A percentile compares a stretch with the other conserved stretches of the same genome.
These are phyloP conservation scores for Eulithis prunata DNA, from an alignment of 2,888 invertebrate species.

Conservation along the genomic window DNA sequence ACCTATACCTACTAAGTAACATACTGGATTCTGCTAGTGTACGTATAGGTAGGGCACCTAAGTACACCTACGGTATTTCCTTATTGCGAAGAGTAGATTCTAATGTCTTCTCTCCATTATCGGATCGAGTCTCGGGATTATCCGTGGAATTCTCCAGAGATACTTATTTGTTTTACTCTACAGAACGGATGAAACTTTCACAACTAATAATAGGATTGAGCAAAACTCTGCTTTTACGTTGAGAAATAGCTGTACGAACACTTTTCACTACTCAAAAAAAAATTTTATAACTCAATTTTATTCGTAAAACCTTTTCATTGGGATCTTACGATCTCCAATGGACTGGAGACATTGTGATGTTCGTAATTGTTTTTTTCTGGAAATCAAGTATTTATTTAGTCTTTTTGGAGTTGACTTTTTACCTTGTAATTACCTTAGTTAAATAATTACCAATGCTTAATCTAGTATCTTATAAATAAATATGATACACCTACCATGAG, in stretches of 20 bases:
- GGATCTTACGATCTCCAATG: too few relatives aligned
- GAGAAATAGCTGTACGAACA: not conserved
- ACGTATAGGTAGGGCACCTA: not conserved
- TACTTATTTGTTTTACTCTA: slow-evolving; percentile 46
- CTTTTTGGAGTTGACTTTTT: too few relatives aligned
- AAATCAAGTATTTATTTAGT: not conserved
- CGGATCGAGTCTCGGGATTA: slow-evolving; percentile 49
- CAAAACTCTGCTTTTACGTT: slow-evolving; percentile 36
- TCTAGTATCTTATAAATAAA: too few relatives aligned
- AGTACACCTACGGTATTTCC: slow-evolving; percentile 3
- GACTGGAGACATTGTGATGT: too few relatives aligned
- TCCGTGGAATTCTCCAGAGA: slow-evolving; percentile 46
- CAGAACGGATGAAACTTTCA: slow-evolving; percentile 47
- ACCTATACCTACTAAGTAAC: too few relatives aligned
- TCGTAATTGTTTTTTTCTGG: not conserved
- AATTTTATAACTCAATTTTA: not conserved
- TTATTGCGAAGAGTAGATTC: slow-evolving; percentile 12
- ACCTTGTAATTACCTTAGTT: too few relatives aligned
- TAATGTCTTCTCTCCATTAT: slow-evolving; percentile 22
- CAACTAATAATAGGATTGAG: slow-evolving; percentile 60
- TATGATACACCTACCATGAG: too few relatives aligned
- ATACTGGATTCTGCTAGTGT: too few relatives aligned
- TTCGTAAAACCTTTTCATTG: not conserved
- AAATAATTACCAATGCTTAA: too few relatives aligned
- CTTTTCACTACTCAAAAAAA: not conserved